Evolutionary conservation across 2,888 invertebrate species (phyloP).

Genomic region (Ormyrus thymus): DNA sequence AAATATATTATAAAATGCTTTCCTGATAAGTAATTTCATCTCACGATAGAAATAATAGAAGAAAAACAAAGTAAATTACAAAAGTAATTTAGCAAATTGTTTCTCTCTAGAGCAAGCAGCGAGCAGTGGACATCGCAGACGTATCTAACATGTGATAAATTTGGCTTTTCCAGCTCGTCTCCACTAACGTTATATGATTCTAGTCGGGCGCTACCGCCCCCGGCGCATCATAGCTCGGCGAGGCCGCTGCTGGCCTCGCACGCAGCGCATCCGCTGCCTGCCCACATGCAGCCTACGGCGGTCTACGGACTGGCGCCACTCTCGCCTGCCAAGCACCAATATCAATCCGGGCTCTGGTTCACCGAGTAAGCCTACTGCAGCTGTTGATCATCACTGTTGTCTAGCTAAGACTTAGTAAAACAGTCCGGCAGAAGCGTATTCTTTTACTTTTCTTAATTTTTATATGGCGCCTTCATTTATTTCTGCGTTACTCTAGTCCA

Average conservation of each 20-base stretch:
- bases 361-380: conserved; percentile 78
- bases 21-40: too few relatives aligned
- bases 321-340: conserved; percentile 83
- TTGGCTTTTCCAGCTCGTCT: conserved; percentile 72
- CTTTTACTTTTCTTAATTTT: background rate
- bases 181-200: conserved; percentile 74
- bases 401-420: conserved; percentile 28
- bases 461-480: background rate
- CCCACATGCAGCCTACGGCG: conserved; percentile 84
- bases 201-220: conserved; percentile 84
- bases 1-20: too few relatives aligned
- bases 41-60: too few relatives aligned
- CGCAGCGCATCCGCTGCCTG: conserved; percentile 86
- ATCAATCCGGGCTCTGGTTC: conserved; percentile 86
- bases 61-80: background rate
- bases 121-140: background rate
- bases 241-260: conserved; percentile 81
- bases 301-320: conserved; percentile 83
- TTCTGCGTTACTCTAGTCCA: conserved; percentile 2
- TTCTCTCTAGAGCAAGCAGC: too few relatives aligned
- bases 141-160: conserved; percentile 2
- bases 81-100: too few relatives aligned
- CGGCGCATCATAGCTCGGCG: conserved; percentile 88
- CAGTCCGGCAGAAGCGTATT: conserved; percentile 14
- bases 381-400: conserved; percentile 1